A percentile compares a stretch with the other conserved stretches of the same genome.
These are phyloP conservation scores for Champsocephalus gunnari DNA, from an alignment of 2,797 vertebrate genomes.

Conservation along the genomic window DNA sequence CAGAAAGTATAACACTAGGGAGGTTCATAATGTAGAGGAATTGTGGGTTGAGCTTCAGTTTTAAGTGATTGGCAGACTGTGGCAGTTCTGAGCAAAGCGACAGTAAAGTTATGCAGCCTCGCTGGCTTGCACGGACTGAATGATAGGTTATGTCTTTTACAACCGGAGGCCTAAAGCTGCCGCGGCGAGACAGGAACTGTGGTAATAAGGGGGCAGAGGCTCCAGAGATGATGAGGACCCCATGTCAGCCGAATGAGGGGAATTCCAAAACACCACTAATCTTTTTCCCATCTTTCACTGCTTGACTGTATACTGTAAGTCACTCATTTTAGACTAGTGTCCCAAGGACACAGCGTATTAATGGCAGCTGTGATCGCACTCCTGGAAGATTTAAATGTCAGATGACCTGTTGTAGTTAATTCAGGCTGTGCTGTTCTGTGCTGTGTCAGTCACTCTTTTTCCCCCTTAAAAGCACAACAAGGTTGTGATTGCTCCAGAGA, in stretches of 20 bases:
- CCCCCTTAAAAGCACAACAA: slow-evolving; percentile 67
- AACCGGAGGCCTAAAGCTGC: slow-evolving; percentile 51
- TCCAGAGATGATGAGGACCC: slow-evolving; percentile 55
- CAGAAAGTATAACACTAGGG: slow-evolving; percentile 5
- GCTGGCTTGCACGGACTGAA: slow-evolving; percentile 39
- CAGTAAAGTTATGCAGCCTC: slow-evolving; percentile 43
- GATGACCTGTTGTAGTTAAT: slow-evolving; percentile 69
- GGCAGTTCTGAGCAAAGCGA: slow-evolving; percentile 39
- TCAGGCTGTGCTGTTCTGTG: slow-evolving; percentile 55
- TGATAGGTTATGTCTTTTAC: slow-evolving; percentile 56
- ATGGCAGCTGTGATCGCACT: slow-evolving; percentile 68
- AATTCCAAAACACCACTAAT: slow-evolving; percentile 45
- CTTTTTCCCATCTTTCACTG: slow-evolving; percentile 17
- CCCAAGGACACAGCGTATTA: slow-evolving; percentile 59
- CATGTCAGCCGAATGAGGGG: slow-evolving; percentile 45
- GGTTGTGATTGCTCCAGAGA: slow-evolving; percentile 76
- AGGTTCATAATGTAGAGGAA: slow-evolving; percentile 17
- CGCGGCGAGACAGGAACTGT: slow-evolving; percentile 51
- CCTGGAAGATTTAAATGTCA: slow-evolving; percentile 60
- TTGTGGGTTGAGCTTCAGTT: slow-evolving; percentile 38
- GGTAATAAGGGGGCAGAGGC: slow-evolving; percentile 54
- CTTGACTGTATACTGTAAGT: slow-evolving; percentile 30
- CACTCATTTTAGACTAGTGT: slow-evolving; percentile 44
- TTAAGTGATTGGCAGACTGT: slow-evolving; percentile 52
- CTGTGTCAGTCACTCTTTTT: slow-evolving; percentile 67